Conservation (phyloP, 2,113 vertebrate genomes). For the Rhinichthys klamathensis region DNA sequence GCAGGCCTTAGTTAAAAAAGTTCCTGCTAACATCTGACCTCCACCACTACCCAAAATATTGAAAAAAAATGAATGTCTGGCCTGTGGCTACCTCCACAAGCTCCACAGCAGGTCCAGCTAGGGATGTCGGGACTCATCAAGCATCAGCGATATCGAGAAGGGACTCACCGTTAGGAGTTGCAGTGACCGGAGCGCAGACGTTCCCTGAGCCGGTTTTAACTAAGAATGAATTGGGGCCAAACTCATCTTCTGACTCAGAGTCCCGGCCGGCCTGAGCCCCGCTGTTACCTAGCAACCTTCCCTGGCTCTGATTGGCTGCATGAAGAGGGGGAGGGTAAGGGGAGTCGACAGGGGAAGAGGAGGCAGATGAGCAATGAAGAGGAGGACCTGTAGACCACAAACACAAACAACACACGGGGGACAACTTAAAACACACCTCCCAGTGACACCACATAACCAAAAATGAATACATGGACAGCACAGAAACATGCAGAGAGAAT, state of each 20-base stretch:
- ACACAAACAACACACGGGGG: constrained; percentile 61
- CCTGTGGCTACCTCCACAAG: constrained; percentile 64
- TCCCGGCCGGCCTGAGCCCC: constrained; percentile 91
- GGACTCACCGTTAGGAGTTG: constrained; percentile 88
- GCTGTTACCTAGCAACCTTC: constrained; percentile 97
- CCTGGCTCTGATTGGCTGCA: constrained; percentile 91
- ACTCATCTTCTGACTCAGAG: constrained; percentile 98
- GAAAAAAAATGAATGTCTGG: constrained; percentile 50
- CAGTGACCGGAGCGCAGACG: constrained; percentile 82
- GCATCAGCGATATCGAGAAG: constrained; percentile 73
- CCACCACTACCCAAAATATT: constrained; percentile 28
- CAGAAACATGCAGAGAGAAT: constrained; percentile 47
- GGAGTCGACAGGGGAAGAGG: constrained; percentile 92
- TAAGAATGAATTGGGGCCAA: constrained; percentile 96
- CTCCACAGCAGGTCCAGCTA: constrained; percentile 57
- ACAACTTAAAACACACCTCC: constrained; percentile 49
- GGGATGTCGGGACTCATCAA: constrained; percentile 48
- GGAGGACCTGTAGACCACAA: constrained; percentile 92
- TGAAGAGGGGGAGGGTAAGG: constrained; percentile 89
- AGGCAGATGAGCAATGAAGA: constrained; percentile 92
- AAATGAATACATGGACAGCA: not conserved
- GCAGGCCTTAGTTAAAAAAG: constrained; percentile 55
- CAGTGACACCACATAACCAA: constrained; percentile 22
- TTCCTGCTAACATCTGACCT: constrained; percentile 43
- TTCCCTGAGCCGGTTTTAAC: constrained; percentile 95